Percentiles rank a stretch among this genome's conserved stretches.
Evolutionary conservation across 2,797 vertebrate genomes (phyloP).

Genomic region (Neosilurus mollespiculum): DNA sequence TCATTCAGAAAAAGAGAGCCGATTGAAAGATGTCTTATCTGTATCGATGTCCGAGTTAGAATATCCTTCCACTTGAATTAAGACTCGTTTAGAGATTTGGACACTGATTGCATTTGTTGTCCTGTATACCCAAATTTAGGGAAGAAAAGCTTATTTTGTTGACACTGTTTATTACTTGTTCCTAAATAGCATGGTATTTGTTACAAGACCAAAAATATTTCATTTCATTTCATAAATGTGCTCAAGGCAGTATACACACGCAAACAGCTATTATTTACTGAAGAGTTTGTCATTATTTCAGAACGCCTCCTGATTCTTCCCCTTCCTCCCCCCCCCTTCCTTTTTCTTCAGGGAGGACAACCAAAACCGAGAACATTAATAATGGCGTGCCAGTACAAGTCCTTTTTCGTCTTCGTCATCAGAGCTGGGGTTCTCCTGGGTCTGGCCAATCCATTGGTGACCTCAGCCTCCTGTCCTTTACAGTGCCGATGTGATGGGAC

Average conservation of each 20-base stretch:
- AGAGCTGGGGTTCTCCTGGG: constrained; percentile 91
- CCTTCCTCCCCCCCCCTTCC: constrained; percentile 67
- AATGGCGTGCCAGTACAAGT: constrained; percentile 91
- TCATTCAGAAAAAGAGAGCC: constrained; percentile 59
- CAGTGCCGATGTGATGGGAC: constrained; percentile 94
- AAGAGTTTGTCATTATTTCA: constrained; percentile 63
- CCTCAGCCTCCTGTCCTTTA: constrained; percentile 90
- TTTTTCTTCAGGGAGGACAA: constrained; percentile 75
- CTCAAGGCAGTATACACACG: constrained; percentile 65
- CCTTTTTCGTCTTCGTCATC: constrained; percentile 88
- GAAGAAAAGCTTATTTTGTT: constrained; percentile 25
- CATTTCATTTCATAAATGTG: constrained; percentile 63
- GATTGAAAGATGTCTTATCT: constrained; percentile 60
- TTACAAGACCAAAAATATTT: constrained; percentile 46
- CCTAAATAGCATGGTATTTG: constrained; percentile 24
- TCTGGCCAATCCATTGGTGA: constrained; percentile 83
- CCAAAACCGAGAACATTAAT: constrained; percentile 80
- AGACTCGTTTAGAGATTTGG: constrained; percentile 41
- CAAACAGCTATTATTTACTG: constrained; percentile 66
- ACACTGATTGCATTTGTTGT: constrained; percentile 14
- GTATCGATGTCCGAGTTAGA: constrained; percentile 43
- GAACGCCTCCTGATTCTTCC: constrained; percentile 70
- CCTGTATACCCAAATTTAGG: too few species aligned
- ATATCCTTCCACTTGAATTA: constrained; percentile 48
- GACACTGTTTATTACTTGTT: constrained; percentile 34